Base-by-base conservation (phyloP, 2,797 vertebrate species). In the Ambastaia sidthimunki region DNA sequence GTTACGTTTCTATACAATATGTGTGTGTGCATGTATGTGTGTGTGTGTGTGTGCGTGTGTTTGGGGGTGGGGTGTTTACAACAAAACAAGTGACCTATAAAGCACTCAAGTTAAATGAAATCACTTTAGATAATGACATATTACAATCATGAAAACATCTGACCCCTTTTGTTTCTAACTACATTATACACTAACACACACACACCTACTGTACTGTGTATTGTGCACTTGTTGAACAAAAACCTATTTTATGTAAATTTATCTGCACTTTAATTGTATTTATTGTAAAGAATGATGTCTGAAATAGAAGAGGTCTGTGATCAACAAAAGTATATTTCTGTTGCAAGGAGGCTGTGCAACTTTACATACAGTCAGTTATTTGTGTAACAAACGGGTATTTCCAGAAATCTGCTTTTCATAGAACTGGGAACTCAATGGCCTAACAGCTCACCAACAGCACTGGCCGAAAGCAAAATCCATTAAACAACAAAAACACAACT, bases 51-150 rank as follows among this genome's bases (percentile, higher is more conserved):
- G 4, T 31, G 4, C 31, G 31, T 37, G 34, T 37, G 48, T 18
- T 13, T 18, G 48, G 3, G 13, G 15, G 16, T n/a, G n/a, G 50
- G 16, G 50, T 52, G 50, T n/a, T 52, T n/a, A 52, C 50, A 44
- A 11, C 41, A 44, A 44, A 52, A 52, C 50, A 52, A 2, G 4
- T 52, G 50, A n/a, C 50, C 50, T n/a, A 16, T 44, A 44, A 44
- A 44, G 16, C 50, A 52, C 50, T 52, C 50, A 18, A n/a, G 18
- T 7, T 52, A 18, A 52, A 52, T 52, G 50, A 72, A 41, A 83
- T 81, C 85, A 84, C 86, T 91, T 70, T 82, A 83, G 50, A 83
- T 89, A 86, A 90, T 89, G 84, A 83, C 80, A 84, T 86, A 90
- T 92, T 90, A 86, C 78, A 44, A 18, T 82, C 21, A 73, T 74